Percentiles rank a stretch among this genome's conserved stretches.
phyloP scores from a whole-genome alignment of 1,140 invertebrate species.

The Drosophila pectinifera region DNA sequence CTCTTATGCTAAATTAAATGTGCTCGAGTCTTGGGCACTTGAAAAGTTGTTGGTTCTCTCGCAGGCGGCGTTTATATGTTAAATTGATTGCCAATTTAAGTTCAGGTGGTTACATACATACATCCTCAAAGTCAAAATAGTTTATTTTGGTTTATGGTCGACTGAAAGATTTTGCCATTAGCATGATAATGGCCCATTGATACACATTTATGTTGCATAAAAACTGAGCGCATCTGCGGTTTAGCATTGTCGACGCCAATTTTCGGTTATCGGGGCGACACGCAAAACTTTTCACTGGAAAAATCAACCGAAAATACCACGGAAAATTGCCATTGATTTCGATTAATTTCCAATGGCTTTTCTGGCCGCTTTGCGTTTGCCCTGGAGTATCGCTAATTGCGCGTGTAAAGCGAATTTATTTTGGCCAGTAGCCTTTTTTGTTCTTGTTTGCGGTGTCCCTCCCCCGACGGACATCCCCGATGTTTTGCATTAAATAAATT shows the following conservation, averaged over 20 bases:
- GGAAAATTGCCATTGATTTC: conserved; percentile 45
- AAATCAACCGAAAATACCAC: conserved; percentile 49
- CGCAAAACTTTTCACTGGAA: conserved; percentile 29
- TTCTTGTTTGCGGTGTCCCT: conserved; percentile 6
- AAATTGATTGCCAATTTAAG: conserved; percentile 60
- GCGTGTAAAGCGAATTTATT: conserved; percentile 20
- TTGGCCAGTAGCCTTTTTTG: conserved; percentile 13
- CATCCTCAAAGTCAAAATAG: conserved; percentile 6
- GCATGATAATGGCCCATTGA: conserved; percentile 37
- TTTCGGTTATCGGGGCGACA: conserved; percentile 32
- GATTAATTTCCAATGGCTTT: conserved; percentile 49
- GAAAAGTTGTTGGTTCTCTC: conserved; percentile 3
- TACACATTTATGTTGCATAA: conserved; percentile 21
- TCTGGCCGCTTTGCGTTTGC: conserved; percentile 16
- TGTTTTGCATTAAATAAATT: conserved; percentile 48
- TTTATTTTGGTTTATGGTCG: conserved; percentile 22
- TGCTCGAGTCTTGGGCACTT: conserved; percentile 24
- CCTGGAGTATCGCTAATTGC: conserved; percentile 41
- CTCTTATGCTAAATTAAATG: conserved; percentile 75
- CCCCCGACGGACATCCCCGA: background rate
- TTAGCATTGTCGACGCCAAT: conserved; percentile 38
- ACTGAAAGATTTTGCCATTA: conserved; percentile 15
- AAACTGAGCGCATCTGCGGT: conserved; percentile 36
- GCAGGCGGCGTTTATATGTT: conserved; percentile 30
- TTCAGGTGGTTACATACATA: conserved; percentile 22